Conservation (phyloP, 1,140 invertebrate species). For the Lutraria rhynchaena region DNA sequence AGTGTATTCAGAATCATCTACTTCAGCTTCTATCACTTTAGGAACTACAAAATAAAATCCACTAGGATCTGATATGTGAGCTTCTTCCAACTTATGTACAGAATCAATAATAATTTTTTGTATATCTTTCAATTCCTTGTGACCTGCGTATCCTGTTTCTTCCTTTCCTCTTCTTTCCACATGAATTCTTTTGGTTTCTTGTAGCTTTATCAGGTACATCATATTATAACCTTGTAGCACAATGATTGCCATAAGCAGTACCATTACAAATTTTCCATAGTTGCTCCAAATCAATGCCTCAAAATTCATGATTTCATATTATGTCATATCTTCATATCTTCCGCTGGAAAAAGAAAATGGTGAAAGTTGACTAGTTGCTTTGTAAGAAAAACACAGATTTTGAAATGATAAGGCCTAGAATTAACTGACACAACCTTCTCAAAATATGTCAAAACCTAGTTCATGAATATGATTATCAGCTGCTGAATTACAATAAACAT, state of each 20-base stretch:
- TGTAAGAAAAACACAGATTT: no score
- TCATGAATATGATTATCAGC: no score
- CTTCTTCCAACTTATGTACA: conserved; percentile 1
- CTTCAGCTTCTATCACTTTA: neutral
- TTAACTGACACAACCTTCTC: no score
- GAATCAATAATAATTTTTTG: neutral
- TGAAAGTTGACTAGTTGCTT: no score
- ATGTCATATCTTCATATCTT: no score
- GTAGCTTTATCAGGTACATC: conserved; percentile 3
- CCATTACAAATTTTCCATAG: conserved; percentile 14
- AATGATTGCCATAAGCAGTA: conserved; percentile 5
- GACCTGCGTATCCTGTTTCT: neutral
- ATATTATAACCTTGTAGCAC: conserved; percentile 34
- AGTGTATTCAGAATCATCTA: neutral
- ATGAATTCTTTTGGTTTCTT: neutral
- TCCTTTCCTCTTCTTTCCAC: neutral
- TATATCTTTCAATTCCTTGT: no score
- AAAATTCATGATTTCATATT: conserved; percentile 5
- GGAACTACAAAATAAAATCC: conserved; percentile 31
- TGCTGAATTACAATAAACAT: no score
- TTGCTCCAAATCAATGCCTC: conserved; percentile 14
- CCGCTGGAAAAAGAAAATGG: no score
- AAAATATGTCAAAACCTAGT: no score
- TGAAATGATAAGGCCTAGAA: no score
- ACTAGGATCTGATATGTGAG: conserved; percentile 23